Conservation (phyloP, 1,140 invertebrate genomes). For the Doryteuthis pealeii region DNA sequence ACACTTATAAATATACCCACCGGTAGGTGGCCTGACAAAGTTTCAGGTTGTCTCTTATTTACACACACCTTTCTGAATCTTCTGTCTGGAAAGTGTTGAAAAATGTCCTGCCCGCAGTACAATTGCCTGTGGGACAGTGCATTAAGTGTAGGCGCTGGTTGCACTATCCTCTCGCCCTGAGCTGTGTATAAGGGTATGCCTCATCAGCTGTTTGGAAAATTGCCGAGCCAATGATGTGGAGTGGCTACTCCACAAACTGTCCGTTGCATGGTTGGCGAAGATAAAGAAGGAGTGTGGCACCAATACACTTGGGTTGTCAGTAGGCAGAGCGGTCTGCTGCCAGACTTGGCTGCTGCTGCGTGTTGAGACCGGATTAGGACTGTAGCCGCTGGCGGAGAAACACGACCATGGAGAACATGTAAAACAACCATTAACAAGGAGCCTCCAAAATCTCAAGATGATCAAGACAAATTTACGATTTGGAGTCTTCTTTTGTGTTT, state of each 20-base stretch:
- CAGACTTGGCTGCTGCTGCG: too few relatives aligned
- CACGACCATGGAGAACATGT: conserved; percentile 42
- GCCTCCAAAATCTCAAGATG: too few relatives aligned
- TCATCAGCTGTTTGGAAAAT: conserved; percentile 32
- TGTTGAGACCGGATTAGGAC: too few relatives aligned
- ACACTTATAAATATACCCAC: too few relatives aligned
- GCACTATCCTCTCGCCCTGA: conserved; percentile 29
- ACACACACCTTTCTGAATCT: conserved; percentile 46
- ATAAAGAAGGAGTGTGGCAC: conserved; percentile 37
- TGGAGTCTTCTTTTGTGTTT: too few relatives aligned
- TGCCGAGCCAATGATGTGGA: too few relatives aligned
- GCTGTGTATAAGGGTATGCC: conserved; percentile 34
- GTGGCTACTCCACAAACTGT: too few relatives aligned
- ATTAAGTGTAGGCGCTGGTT: conserved; percentile 44
- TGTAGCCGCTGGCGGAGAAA: conserved; percentile 39
- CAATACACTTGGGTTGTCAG: conserved; percentile 28
- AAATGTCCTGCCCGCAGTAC: conserved; percentile 34
- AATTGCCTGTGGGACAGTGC: conserved; percentile 37
- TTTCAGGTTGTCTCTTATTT: conserved; percentile 15
- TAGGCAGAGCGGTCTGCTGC: conserved; percentile 30
- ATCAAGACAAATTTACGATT: too few relatives aligned
- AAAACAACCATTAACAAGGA: not conserved
- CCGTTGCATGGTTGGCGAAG: conserved; percentile 35
- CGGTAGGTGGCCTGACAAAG: too few relatives aligned
- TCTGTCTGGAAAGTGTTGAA: conserved; percentile 40